These are phyloP conservation scores for Aramus guarauna DNA, from an alignment of 2,113 vertebrate species.

Conservation along the genomic window DNA sequence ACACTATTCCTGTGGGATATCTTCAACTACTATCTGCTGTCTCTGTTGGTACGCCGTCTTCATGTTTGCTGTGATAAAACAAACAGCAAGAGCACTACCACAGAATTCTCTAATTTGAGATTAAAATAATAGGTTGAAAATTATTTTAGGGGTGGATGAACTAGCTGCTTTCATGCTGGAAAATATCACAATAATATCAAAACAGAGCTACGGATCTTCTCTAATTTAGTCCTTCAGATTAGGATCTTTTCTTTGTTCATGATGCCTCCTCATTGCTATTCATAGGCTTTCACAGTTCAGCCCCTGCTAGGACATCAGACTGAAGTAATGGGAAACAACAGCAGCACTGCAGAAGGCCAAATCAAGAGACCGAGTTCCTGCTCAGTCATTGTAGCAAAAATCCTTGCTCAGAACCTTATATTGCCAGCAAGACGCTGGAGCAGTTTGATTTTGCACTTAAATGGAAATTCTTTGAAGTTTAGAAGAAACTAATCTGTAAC, in stretches of 20 bases:
- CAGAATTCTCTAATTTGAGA: constrained; percentile 4
- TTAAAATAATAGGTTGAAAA: constrained; percentile 37
- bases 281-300: constrained; percentile 45
- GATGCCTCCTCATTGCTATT: constrained; percentile 37
- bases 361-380: constrained; percentile 4
- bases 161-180: not conserved
- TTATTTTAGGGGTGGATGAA: not conserved
- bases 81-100: not conserved
- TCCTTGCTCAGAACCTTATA: constrained; percentile 23
- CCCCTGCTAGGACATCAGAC: constrained; percentile 44
- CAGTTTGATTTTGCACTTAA: constrained; percentile 65
- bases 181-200: not conserved
- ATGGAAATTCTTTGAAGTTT: constrained; percentile 65
- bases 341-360: not conserved
- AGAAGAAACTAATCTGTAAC: constrained; percentile 66
- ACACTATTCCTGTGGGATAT: not conserved
- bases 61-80: constrained; percentile 9
- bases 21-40: constrained; percentile 15
- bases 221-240: not conserved
- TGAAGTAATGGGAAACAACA: constrained; percentile 20
- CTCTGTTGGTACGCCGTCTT: not conserved
- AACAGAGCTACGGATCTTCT: not conserved
- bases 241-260: not conserved
- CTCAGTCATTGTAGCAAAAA: constrained; percentile 42
- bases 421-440: constrained; percentile 37